These are phyloP conservation scores for Cryptosula pallasiana DNA, from an alignment of 2,888 invertebrate species.

Conservation along the genomic window DNA sequence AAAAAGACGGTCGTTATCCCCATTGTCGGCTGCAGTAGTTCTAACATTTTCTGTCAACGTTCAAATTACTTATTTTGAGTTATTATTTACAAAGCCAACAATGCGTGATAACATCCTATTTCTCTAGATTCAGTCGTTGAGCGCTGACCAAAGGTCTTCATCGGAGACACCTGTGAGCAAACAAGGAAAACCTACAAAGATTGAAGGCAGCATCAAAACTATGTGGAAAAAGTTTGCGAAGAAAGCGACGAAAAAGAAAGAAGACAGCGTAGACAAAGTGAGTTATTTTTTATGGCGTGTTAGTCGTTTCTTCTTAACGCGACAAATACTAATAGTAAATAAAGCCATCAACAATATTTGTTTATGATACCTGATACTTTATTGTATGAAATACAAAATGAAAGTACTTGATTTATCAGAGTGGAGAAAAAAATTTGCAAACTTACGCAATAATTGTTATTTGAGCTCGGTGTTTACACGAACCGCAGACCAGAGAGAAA, in stretches of 20 bases:
- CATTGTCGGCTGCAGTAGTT: too few species aligned
- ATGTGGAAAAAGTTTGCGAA: slow-evolving; percentile 22
- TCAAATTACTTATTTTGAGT: neutral
- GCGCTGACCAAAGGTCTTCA: neutral
- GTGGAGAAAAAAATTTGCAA: too few species aligned
- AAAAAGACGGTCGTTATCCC: too few species aligned
- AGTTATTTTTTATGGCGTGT: neutral
- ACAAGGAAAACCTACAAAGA: neutral
- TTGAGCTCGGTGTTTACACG: too few species aligned
- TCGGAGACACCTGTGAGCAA: neutral
- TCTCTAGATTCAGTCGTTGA: neutral
- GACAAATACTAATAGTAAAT: too few species aligned
- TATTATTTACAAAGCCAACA: neutral
- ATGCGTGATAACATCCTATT: neutral
- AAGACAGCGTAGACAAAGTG: neutral
- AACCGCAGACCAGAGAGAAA: too few species aligned
- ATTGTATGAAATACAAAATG: too few species aligned
- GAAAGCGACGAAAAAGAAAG: neutral
- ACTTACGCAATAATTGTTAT: too few species aligned
- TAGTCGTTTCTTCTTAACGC: too few species aligned
- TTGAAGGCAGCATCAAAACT: neutral
- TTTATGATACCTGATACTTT: too few species aligned
- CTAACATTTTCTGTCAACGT: neutral
- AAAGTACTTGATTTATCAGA: too few species aligned
- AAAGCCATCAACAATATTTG: too few species aligned